Evolutionary conservation across 2,113 vertebrate species (phyloP).

Genomic region (Herpailurus yagouaroundi): DNA sequence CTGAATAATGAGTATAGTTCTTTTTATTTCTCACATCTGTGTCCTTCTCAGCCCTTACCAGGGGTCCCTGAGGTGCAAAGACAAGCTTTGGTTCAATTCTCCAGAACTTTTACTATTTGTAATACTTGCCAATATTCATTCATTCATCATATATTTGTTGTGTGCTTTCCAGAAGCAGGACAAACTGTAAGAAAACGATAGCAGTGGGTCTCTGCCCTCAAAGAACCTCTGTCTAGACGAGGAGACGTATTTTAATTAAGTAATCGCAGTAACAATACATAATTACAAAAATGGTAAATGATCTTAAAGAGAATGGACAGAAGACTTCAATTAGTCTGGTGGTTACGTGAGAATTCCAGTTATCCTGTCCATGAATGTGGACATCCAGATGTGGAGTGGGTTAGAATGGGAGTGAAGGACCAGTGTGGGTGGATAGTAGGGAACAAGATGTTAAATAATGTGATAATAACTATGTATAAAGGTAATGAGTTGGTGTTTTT

Average conservation of each 20-base stretch:
- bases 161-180: neutral
- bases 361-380: neutral
- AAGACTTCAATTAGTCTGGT: neutral
- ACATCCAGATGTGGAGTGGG: neutral
- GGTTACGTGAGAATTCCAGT: neutral
- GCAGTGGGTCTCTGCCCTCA: neutral
- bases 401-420: neutral
- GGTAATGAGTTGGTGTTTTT: neutral
- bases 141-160: neutral
- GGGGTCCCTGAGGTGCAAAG: neutral
- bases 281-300: neutral
- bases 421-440: neutral
- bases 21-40: neutral
- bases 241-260: neutral
- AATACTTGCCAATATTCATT: neutral
- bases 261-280: neutral
- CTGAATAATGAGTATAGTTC: neutral
- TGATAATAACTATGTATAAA: neutral
- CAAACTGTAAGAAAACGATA: neutral
- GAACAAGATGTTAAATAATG: neutral
- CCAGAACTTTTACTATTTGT: neutral
- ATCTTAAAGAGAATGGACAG: neutral
- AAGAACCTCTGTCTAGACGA: neutral
- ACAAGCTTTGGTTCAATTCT: neutral
- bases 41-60: neutral